These are phyloP conservation scores for Drosophila bifasciata DNA, from an alignment of 1,140 invertebrate genomes.

Conservation along the genomic window DNA sequence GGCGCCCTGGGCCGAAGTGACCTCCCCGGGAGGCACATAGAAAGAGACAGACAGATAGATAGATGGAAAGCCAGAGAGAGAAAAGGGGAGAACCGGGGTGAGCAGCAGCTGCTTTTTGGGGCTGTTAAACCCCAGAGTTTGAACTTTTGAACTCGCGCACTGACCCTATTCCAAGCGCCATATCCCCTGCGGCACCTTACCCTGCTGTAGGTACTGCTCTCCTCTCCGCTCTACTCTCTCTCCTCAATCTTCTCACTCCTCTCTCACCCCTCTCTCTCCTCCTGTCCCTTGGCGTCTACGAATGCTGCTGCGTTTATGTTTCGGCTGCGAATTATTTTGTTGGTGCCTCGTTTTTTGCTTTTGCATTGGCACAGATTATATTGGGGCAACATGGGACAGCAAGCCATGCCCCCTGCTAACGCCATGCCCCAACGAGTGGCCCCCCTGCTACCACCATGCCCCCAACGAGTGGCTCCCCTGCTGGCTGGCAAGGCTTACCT, in stretches of 20 bases:
- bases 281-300: background rate
- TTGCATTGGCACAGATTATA: conserved; percentile 70
- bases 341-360: conserved; percentile 28
- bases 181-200: background rate
- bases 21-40: background rate
- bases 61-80: background rate
- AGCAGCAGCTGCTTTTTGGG: conserved; percentile 41
- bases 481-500: conserved; percentile 18
- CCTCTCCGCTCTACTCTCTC: no score
- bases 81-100: no score
- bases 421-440: no score
- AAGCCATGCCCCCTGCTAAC: no score
- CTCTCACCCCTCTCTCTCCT: no score
- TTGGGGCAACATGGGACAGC: conserved; percentile 42
- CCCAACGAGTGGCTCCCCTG: background rate
- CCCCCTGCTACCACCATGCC: no score
- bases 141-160: conserved; percentile 78
- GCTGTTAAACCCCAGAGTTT: conserved; percentile 57
- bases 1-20: background rate
- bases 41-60: background rate
- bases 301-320: conserved; percentile 46
- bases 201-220: no score
- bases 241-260: no score
- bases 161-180: conserved; percentile 58
- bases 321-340: conserved; percentile 62